phyloP scores from a whole-genome alignment of 2,888 invertebrate species.

The Dinocampus coccinellae region DNA sequence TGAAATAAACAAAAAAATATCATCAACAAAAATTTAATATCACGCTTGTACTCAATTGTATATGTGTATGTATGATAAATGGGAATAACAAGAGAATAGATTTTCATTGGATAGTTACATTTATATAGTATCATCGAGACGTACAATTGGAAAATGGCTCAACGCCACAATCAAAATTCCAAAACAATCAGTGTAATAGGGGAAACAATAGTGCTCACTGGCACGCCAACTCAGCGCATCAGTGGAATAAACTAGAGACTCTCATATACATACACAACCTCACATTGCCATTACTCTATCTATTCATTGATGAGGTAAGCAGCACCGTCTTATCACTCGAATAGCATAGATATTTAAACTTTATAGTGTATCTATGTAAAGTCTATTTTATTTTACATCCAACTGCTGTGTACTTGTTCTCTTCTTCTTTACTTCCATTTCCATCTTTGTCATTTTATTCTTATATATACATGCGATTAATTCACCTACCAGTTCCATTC shows the following conservation, averaged over 20 bases:
- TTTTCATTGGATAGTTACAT: not conserved
- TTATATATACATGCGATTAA: slow-evolving; percentile 22
- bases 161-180: slow-evolving; percentile 44
- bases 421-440: slow-evolving; percentile 8
- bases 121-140: not conserved
- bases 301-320: not conserved
- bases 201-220: slow-evolving; percentile 57
- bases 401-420: no score
- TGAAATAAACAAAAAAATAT: no score
- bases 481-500: not conserved
- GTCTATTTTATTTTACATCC: no score
- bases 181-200: slow-evolving; percentile 56
- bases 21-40: no score
- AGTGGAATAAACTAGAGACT: not conserved
- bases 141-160: slow-evolving; percentile 1
- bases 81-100: not conserved
- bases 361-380: not conserved
- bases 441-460: slow-evolving; percentile 9
- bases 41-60: no score
- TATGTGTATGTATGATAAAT: not conserved
- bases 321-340: not conserved
- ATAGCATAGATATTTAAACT: slow-evolving; percentile 26
- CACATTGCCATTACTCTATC: not conserved
- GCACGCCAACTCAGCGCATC: slow-evolving; percentile 40
- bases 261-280: not conserved